These are phyloP conservation scores for Poecilus cupreus DNA, from an alignment of 2,888 invertebrate species.

Conservation along the genomic window DNA sequence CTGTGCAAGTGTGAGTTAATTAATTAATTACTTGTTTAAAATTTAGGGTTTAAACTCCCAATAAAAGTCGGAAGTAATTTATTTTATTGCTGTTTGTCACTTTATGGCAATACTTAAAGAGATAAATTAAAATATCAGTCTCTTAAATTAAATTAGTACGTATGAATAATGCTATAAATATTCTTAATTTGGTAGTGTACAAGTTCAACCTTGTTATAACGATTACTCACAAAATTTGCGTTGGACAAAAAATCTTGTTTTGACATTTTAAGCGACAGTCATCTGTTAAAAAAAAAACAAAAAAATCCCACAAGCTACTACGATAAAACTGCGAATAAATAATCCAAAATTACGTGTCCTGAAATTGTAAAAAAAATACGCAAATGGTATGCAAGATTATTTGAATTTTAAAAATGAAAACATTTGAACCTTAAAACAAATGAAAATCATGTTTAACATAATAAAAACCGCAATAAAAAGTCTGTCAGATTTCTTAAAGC, in stretches of 20 bases:
- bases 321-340: not conserved
- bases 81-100: no score
- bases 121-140: not conserved
- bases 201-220: slow-evolving; percentile 4
- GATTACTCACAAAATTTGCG: not conserved
- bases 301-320: not conserved
- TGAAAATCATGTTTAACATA: no score
- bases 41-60: no score
- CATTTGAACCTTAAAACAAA: no score
- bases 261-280: not conserved
- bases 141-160: not conserved
- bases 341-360: no score
- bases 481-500: no score
- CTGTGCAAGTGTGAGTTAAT: not conserved
- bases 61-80: no score
- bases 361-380: no score
- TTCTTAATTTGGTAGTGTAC: not conserved
- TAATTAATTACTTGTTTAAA: no score
- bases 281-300: not conserved
- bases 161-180: slow-evolving; percentile 5
- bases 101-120: not conserved
- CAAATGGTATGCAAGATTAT: no score
- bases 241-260: not conserved
- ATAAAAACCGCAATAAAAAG: no score
- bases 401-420: no score